These are phyloP conservation scores for Ctenopoma multispine DNA, from an alignment of 2,797 vertebrate species.

Conservation along the genomic window DNA sequence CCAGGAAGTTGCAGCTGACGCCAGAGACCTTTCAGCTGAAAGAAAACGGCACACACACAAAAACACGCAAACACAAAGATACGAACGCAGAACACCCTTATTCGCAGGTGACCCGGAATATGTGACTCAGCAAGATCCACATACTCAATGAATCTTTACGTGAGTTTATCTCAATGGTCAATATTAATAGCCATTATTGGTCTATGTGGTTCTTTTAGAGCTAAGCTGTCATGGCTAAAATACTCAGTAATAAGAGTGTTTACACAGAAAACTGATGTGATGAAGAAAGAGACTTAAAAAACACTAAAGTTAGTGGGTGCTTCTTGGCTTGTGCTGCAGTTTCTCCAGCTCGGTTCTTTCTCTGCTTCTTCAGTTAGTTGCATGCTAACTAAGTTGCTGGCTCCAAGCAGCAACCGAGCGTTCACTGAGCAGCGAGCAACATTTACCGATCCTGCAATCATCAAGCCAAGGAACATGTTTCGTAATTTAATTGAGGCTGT, in stretches of 20 bases:
- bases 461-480: slow-evolving; percentile 46
- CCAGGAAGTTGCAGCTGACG: slow-evolving; percentile 53
- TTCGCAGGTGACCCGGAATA: slow-evolving; percentile 50
- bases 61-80: slow-evolving; percentile 6
- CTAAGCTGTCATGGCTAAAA: too few relatives aligned
- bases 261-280: not conserved
- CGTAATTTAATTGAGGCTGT: slow-evolving; percentile 66
- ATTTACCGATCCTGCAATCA: slow-evolving; percentile 64
- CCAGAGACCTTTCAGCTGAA: slow-evolving; percentile 56
- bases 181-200: too few relatives aligned
- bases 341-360: not conserved
- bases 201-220: too few relatives aligned
- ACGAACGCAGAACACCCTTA: slow-evolving; percentile 18
- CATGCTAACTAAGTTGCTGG: slow-evolving; percentile 52
- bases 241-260: too few relatives aligned
- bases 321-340: not conserved
- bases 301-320: not conserved
- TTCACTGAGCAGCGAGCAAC: slow-evolving; percentile 61
- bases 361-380: slow-evolving; percentile 1
- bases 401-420: slow-evolving; percentile 49
- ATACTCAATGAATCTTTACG: too few relatives aligned
- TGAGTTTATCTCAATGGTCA: too few relatives aligned
- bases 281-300: not conserved
- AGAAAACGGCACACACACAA: slow-evolving; percentile 45
- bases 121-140: slow-evolving; percentile 75